These are phyloP conservation scores for Leuciscus idus DNA, from an alignment of 2,113 vertebrate species.

Conservation along the genomic window DNA sequence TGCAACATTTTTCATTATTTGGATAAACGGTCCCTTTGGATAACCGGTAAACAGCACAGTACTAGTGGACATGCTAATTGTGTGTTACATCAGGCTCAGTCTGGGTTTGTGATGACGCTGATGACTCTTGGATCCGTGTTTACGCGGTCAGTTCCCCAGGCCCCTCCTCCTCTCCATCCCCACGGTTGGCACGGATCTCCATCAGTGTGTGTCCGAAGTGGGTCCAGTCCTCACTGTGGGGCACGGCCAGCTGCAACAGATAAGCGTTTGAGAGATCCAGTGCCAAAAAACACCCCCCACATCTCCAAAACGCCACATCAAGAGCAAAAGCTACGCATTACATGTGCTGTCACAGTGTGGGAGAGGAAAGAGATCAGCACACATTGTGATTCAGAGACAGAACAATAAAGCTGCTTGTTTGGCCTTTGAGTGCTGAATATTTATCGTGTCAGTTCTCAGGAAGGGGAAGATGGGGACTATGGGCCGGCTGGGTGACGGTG, in stretches of 20 bases:
- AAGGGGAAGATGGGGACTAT: conserved; percentile 44
- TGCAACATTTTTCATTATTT: not conserved
- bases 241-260: conserved; percentile 83
- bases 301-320: conserved; percentile 35
- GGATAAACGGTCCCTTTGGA: not conserved
- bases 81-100: conserved; percentile 1
- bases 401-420: conserved; percentile 42
- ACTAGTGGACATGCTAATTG: conserved; percentile 20
- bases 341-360: conserved; percentile 37
- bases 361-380: conserved; percentile 16
- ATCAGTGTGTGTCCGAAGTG: conserved; percentile 90
- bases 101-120: conserved; percentile 22
- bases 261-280: conserved; percentile 9
- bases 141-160: conserved; percentile 85
- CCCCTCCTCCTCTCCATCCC: conserved; percentile 91
- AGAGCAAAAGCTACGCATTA: conserved; percentile 22
- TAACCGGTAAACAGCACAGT: conserved; percentile 42
- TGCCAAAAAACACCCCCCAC: conserved; percentile 35
- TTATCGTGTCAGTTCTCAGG: conserved; percentile 47
- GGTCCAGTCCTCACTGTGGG: conserved; percentile 92
- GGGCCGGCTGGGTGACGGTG: conserved; percentile 44
- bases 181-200: conserved; percentile 94
- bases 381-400: conserved; percentile 46
- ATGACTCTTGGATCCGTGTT: conserved; percentile 31
- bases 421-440: conserved; percentile 42